Conservation (phyloP, 1,140 invertebrate species). For the Dendroctonus valens region DNA sequence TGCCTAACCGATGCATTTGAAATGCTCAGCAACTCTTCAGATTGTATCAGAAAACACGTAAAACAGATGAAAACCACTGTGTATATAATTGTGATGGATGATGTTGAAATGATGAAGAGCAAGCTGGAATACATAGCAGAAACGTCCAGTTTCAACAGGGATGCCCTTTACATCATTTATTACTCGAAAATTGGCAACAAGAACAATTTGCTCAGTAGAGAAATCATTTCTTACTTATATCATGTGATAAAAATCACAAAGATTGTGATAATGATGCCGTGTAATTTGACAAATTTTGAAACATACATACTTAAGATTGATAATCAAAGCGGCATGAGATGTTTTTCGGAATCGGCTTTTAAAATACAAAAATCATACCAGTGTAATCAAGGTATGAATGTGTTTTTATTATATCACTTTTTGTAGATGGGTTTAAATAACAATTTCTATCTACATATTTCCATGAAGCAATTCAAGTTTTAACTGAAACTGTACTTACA, state of each 20-base stretch:
- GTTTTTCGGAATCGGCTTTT: conserved; percentile 1
- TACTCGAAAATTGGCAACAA: conserved; percentile 1
- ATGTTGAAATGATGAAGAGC: conserved; percentile 2
- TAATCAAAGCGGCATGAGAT: neutral
- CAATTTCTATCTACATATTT: too few relatives aligned
- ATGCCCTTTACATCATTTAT: conserved; percentile 21
- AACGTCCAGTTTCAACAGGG: conserved; percentile 4
- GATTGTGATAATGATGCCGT: conserved; percentile 7
- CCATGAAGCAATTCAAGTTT: too few relatives aligned
- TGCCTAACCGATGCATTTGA: too few relatives aligned
- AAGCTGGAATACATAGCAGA: conserved; percentile 5
- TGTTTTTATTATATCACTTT: too few relatives aligned
- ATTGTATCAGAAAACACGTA: conserved; percentile 12
- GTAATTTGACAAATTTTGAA: conserved; percentile 4
- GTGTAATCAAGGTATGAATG: too few relatives aligned
- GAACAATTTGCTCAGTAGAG: too few relatives aligned
- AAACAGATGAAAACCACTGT: neutral
- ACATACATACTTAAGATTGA: neutral
- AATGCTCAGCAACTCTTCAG: too few relatives aligned
- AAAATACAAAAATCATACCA: too few relatives aligned
- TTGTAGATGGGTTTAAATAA: too few relatives aligned
- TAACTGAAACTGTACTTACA: too few relatives aligned
- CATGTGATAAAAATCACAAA: too few relatives aligned
- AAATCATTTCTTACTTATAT: too few relatives aligned
- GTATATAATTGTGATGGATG: conserved; percentile 13